Evolutionary conservation across 2,888 invertebrate species (phyloP), one percentile per base, ranked within the genome.

Genomic region (Nymphalis urticae): DNA sequence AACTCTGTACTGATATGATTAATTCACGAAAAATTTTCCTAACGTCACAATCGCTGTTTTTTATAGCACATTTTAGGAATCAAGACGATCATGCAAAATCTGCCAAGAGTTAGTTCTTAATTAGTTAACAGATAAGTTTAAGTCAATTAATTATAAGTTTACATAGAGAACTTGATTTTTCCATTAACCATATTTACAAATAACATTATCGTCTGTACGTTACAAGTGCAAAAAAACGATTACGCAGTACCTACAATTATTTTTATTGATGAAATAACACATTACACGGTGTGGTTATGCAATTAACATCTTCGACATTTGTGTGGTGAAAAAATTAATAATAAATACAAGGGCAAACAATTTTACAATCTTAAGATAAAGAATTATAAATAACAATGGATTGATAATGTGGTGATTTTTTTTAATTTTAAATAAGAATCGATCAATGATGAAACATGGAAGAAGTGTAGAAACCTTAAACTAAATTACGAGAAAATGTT

Each of bases 401-500:
- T 56, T 56, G 62, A 66, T 56, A 48, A 61, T 61, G 19, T 58
- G 54, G 62, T 67, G 66, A 67, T 67, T 67, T 67, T 48, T 62
- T 56, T 54, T 32, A 5, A 53, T 24, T 53, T 50, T 48, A 68
- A 59, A 59, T 24, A 64, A 47, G 50, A 68, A 68, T 68, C 48
- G 51, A 66, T 68, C 48, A 63, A 65, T 60, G 61, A 42, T 64
- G 32, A 59, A 51, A 63, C 54, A 69, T 69, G 72, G 68, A 69
- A 66, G 65, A 70, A 62, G 32, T 53, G 51, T 64, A 66, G 63
- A 73, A 70, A 79, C 77, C 83, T 84, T 86, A 87, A 88, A 89
- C 85, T 86, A 84, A 89, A 88, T 84, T 81, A 86, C 85, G 85
- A 88, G 85, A 86, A 85, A 83, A 75, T 69, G 81, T 82, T 85